Percentiles rank a stretch among this genome's conserved stretches.
Conservation (phyloP, 2,113 vertebrate species). For the Hirundichthys speculiger region DNA sequence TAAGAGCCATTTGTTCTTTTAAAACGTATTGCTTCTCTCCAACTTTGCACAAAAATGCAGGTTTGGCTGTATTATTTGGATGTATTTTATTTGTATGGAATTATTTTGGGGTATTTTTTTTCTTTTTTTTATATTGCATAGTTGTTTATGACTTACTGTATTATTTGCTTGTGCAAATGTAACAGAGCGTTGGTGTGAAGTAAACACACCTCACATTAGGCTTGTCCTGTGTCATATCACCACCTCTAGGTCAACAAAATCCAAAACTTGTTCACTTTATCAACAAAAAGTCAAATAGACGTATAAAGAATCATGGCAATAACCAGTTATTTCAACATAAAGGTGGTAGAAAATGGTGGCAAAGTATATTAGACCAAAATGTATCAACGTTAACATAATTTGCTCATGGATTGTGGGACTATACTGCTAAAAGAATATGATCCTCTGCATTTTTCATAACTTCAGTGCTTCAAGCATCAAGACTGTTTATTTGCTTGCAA, state of each 20-base stretch:
- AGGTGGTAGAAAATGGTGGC: constrained; percentile 32
- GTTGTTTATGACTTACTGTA: constrained; percentile 42
- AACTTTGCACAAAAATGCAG: constrained; percentile 72
- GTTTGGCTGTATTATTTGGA: constrained; percentile 60
- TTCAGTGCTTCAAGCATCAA: constrained; percentile 30
- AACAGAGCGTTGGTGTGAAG: constrained; percentile 53
- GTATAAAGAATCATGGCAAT: constrained; percentile 23
- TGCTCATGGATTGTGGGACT: constrained; percentile 17
- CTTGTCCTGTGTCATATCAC: constrained; percentile 56
- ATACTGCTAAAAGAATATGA: constrained; percentile 30
- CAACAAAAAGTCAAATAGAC: constrained; percentile 8
- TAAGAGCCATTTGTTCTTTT: constrained; percentile 40
- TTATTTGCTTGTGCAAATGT: constrained; percentile 57
- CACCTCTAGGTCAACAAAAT: constrained; percentile 60
- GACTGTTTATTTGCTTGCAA: constrained; percentile 21
- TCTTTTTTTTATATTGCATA: constrained; percentile 36
- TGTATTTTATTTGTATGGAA: constrained; percentile 40
- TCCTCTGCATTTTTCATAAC: constrained; percentile 44
- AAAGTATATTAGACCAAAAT: constrained; percentile 48
- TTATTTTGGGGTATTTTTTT: constrained; percentile 36
- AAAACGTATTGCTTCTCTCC: constrained; percentile 44
- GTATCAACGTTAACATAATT: constrained; percentile 7
- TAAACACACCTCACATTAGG: background rate
- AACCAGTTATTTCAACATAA: too few species aligned
- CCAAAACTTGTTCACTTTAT: constrained; percentile 55